Evolutionary conservation across 2,888 invertebrate species (phyloP).

Genomic region (Liopterus haemorrhoidalis): DNA sequence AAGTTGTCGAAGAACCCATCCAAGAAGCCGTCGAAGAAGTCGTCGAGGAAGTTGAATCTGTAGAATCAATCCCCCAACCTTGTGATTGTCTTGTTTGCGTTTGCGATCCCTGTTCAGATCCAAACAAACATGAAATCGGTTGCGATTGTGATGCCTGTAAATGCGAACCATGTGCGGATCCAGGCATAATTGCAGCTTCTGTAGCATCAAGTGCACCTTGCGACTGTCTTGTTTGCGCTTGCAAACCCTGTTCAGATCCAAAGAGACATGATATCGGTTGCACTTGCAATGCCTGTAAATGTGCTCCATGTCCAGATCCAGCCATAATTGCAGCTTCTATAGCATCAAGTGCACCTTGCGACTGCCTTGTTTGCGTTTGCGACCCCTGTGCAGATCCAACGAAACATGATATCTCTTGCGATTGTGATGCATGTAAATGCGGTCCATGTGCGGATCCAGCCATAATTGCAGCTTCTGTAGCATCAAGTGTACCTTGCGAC

Average conservation of each 20-base stretch:
- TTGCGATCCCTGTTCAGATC: too few relatives aligned
- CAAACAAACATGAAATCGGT: neutral
- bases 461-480: too few relatives aligned
- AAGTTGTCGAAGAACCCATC: too few relatives aligned
- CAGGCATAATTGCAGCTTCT: neutral
- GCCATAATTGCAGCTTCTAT: too few relatives aligned
- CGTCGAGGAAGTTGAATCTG: neutral
- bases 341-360: conserved; percentile 15
- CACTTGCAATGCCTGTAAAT: too few relatives aligned
- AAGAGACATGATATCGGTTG: too few relatives aligned
- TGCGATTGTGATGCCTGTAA: conserved; percentile 16
- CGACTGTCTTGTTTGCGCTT: too few relatives aligned
- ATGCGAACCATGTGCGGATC: conserved; percentile 15
- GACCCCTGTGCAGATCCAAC: conserved; percentile 12
- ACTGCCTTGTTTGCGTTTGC: conserved; percentile 18
- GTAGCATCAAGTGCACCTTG: conserved; percentile 7
- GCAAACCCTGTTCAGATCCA: too few relatives aligned
- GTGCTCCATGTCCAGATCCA: too few relatives aligned
- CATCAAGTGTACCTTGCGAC: too few relatives aligned
- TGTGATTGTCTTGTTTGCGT: too few relatives aligned
- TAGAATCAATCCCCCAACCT: too few relatives aligned
- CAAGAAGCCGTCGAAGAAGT: conserved; percentile 13
- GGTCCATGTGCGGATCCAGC: conserved; percentile 1
- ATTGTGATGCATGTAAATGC: conserved; percentile 11
- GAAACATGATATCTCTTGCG: conserved; percentile 12